These are phyloP conservation scores for Australoheros scitulus DNA, from an alignment of 2,113 vertebrate genomes.

Conservation along the genomic window DNA sequence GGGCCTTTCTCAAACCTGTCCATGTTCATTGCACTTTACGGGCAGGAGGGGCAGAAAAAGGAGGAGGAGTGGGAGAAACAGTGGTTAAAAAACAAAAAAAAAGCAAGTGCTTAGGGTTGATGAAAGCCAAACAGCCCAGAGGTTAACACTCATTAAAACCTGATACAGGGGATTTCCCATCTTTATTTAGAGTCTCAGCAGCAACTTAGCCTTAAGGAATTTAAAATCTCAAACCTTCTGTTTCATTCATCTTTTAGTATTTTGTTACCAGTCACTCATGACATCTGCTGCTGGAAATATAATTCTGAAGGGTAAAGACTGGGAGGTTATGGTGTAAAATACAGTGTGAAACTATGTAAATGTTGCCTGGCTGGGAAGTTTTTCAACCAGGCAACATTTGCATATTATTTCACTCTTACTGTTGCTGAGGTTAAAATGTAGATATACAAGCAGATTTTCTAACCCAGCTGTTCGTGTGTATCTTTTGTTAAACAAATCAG, in stretches of 20 bases:
- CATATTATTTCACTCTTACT: too few relatives aligned
- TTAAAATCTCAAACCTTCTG: conserved; percentile 26
- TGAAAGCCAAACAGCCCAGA: conserved; percentile 25
- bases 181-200: conserved; percentile 22
- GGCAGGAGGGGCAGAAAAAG: neutral
- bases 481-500: too few relatives aligned
- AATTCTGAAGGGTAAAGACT: neutral
- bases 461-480: too few relatives aligned
- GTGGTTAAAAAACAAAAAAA: neutral
- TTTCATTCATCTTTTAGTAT: conserved; percentile 27
- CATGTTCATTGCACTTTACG: conserved; percentile 94
- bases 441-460: too few relatives aligned
- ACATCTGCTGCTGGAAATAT: conserved; percentile 19
- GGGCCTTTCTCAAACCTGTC: conserved; percentile 97
- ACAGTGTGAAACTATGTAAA: neutral
- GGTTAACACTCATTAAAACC: conserved; percentile 29
- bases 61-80: conserved; percentile 10
- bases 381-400: neutral
- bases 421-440: too few relatives aligned
- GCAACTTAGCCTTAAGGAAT: conserved; percentile 23
- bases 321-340: neutral
- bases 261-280: neutral
- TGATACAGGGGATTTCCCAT: conserved; percentile 46
- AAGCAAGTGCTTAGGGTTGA: conserved; percentile 27
- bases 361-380: neutral